Evolutionary conservation across 2,888 invertebrate genomes (phyloP).

Genomic region (Dynastes maya): DNA sequence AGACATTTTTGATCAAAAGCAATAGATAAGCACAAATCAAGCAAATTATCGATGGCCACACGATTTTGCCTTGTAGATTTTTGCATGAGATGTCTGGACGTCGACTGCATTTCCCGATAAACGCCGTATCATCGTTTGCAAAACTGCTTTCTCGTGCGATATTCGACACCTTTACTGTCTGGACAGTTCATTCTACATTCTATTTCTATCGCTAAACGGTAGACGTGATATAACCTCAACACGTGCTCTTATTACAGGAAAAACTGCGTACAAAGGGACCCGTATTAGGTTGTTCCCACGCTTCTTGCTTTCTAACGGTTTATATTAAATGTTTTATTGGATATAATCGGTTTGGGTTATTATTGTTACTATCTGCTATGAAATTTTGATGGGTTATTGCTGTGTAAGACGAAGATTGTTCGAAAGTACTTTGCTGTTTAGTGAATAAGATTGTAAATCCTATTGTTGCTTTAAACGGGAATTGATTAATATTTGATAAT

Average conservation of each 20-base stretch:
- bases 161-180: slow-evolving; percentile 39
- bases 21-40: no score
- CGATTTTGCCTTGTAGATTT: neutral
- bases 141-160: slow-evolving; percentile 36
- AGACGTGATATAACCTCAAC: slow-evolving; percentile 12
- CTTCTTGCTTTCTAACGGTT: neutral
- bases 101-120: slow-evolving; percentile 6
- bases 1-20: no score
- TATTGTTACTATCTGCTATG: no score
- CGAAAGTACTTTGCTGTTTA: no score
- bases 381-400: no score
- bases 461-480: no score
- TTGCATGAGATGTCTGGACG: slow-evolving; percentile 27
- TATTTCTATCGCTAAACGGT: slow-evolving; percentile 7
- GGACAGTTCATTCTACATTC: neutral
- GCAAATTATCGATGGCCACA: no score
- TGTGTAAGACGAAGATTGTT: no score
- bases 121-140: slow-evolving; percentile 31
- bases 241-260: neutral
- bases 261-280: neutral
- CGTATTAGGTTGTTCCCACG: neutral
- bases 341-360: no score
- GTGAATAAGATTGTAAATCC: no score
- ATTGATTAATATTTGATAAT: no score
- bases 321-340: no score